phyloP scores from a whole-genome alignment of 1,140 invertebrate genomes.

The Polyergus mexicanus region DNA sequence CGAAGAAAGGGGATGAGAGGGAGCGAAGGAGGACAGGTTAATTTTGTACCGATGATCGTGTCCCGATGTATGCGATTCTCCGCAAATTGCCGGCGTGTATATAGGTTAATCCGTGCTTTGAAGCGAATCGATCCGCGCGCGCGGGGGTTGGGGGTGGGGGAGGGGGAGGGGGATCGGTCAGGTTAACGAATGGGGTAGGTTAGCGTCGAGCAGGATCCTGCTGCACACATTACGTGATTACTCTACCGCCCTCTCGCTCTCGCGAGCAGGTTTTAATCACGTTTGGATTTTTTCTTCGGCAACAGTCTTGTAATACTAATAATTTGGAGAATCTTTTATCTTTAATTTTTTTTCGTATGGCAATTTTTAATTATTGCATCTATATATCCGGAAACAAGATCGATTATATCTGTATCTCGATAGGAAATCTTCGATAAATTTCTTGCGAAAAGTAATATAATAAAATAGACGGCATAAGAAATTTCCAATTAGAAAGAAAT shows the following conservation, averaged over 20 bases:
- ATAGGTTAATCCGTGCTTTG: constrained; percentile 75
- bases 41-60: constrained; percentile 72
- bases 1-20: constrained; percentile 14
- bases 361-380: not conserved
- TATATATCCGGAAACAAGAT: not conserved
- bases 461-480: not conserved
- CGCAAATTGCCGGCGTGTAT: constrained; percentile 70
- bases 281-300: no score
- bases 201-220: constrained; percentile 60
- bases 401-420: not conserved
- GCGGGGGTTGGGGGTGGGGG: no score
- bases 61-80: constrained; percentile 50
- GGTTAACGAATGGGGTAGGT: constrained; percentile 77
- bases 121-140: constrained; percentile 75
- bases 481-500: constrained; percentile 12
- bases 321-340: not conserved
- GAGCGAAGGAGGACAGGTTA: constrained; percentile 59
- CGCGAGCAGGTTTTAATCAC: constrained; percentile 24
- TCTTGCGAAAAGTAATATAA: not conserved
- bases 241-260: constrained; percentile 6
- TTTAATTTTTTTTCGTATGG: no score
- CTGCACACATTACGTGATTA: constrained; percentile 48
- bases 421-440: not conserved
- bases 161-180: constrained; percentile 71
- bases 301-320: not conserved